Evolutionary conservation across 2,888 invertebrate species (phyloP), one percentile per base, ranked within the genome.

Genomic region (Epinotia brunnichana): DNA sequence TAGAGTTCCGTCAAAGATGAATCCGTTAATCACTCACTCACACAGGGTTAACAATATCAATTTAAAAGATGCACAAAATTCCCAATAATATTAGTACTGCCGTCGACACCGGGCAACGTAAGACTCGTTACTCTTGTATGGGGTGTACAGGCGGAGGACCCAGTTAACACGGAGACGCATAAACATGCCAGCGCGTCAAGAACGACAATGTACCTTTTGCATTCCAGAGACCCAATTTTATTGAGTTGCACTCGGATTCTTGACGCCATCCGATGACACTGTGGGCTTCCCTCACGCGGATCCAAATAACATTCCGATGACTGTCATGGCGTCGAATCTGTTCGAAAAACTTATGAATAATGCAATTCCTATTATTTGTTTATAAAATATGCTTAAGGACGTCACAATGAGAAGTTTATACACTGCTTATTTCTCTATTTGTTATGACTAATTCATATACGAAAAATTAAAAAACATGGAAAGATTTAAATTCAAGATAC

Each of bases 51-150:
- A 35, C 64, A 67, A 57, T 51, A 51, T 60, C 19, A 15, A 2
- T 7, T 71, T 44, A 39, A 54, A 67, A 69, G 44, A 17, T 60
- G 62, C 59, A 63, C 51, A n/a, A 53, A 48, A 67, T 44, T 53
- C 57, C 57, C 57, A 51, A 54, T n/a, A 39, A 29, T 44, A 24
- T 69, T 69, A 41, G 41, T 80, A 74, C 77, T 79, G 79, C 79
- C 77, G 83, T 89, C 86, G 86, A 90, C 87, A 87, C 89, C 83
- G 86, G 81, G 86, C 83, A 83, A 85, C 81, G 83, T 81, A 86
- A 85, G 85, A 83, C 81, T 84, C 81, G 86, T 88, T 83, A 86
- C 87, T 89, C 83, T 89, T 87, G 82, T 85, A 84, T 83, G 82
- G 84, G 89, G 83, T 85, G 83, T 83, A 82, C 54, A 39, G 41